A percentile compares a stretch with the other conserved stretches of the same genome.
phyloP scores from a whole-genome alignment of 1,140 invertebrate species.

The Meloidogyne hapla region DNA sequence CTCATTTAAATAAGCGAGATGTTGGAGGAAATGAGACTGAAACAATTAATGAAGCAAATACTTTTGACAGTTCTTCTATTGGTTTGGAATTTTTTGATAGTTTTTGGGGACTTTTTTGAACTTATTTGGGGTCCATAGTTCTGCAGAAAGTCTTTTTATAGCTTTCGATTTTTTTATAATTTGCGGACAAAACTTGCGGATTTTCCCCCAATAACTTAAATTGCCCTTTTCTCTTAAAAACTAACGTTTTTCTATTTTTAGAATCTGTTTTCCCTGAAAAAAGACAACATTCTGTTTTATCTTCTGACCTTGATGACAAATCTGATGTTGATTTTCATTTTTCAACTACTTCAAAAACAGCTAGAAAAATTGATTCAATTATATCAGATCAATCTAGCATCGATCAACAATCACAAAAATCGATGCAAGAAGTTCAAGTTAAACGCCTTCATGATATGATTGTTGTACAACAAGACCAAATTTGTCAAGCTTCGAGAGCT shows the following conservation, averaged over 20 bases:
- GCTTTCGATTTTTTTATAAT: constrained; percentile 8
- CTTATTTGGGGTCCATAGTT: too few relatives aligned
- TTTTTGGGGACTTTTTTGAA: too few relatives aligned
- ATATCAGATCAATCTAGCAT: neutral
- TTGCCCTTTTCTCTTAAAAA: neutral
- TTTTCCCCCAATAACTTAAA: too few relatives aligned
- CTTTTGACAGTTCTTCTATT: constrained; percentile 8
- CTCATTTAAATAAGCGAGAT: neutral
- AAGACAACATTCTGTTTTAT: neutral
- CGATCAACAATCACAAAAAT: neutral
- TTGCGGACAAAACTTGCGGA: too few relatives aligned
- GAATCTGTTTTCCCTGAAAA: constrained; percentile 17
- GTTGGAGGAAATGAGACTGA: neutral
- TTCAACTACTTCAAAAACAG: neutral
- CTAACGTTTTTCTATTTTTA: neutral
- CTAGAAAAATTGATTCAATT: neutral
- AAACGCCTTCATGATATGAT: constrained; percentile 37
- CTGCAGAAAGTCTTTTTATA: neutral
- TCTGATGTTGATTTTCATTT: neutral
- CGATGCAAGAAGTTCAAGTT: constrained; percentile 16
- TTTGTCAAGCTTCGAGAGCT: constrained; percentile 40
- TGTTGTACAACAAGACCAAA: constrained; percentile 42
- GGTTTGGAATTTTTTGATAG: constrained; percentile 7
- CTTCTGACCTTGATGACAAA: neutral
- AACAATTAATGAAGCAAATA: too few relatives aligned